These are phyloP conservation scores for Strix occidentalis DNA, from an alignment of 2,797 vertebrate genomes.

Conservation along the genomic window DNA sequence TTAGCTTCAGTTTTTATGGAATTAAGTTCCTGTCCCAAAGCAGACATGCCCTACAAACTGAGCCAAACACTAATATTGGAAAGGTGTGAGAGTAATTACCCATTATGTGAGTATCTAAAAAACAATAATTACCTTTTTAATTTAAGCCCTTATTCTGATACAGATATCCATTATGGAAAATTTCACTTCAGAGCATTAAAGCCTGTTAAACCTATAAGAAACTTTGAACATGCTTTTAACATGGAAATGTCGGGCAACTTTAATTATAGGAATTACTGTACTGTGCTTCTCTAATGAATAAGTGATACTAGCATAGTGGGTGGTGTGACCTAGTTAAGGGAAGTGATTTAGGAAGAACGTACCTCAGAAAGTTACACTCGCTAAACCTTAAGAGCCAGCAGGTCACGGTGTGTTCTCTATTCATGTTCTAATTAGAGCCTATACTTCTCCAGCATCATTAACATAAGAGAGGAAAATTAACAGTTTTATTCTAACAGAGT, in stretches of 20 bases:
- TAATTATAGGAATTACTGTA: not conserved
- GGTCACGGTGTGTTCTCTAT: slow-evolving; percentile 42
- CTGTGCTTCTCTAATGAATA: not conserved
- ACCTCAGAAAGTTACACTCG: slow-evolving; percentile 2
- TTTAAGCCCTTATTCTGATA: not conserved
- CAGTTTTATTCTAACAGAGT: not conserved
- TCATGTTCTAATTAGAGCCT: slow-evolving; percentile 48
- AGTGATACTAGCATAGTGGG: not conserved
- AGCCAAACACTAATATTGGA: not conserved
- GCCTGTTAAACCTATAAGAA: not conserved
- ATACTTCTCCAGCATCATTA: not conserved
- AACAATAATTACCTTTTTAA: slow-evolving; percentile 16
- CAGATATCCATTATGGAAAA: not conserved
- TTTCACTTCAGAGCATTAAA: not conserved
- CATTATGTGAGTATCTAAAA: not conserved
- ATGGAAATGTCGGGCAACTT: not conserved
- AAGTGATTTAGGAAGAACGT: slow-evolving; percentile 1
- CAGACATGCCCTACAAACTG: not conserved
- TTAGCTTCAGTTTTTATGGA: not conserved
- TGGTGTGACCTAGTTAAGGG: slow-evolving; percentile 13
- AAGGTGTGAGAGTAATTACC: slow-evolving; percentile 5
- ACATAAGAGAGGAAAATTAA: not conserved
- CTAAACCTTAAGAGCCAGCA: slow-evolving; percentile 21
- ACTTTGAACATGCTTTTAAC: not conserved
- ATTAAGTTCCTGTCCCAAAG: not conserved